Base-by-base conservation (phyloP, 2,113 vertebrate species). In the Brachionichthys hirsutus region DNA sequence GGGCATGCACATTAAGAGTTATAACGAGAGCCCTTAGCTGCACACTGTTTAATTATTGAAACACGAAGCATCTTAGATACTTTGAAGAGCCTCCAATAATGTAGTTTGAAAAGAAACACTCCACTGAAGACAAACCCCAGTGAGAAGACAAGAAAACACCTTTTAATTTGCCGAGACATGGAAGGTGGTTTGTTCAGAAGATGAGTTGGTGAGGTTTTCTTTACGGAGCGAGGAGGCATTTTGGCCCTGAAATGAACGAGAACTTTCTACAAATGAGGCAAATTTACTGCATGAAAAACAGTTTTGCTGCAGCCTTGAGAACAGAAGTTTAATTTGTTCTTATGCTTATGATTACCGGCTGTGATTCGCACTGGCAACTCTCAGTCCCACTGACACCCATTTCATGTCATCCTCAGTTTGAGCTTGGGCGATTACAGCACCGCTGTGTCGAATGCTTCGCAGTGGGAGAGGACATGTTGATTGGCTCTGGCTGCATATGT, bases 11-110 rank as follows among this genome's bases (percentile, higher is more conserved):
- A 84, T 87, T 88, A 89, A 78, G 82, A 79, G 75, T 78, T 85
- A 70, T 78, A 86, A 88, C 70, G 62, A 83, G 87, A 74, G 84
- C 81, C 83, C 80, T 83, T 72, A 80, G 85, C 87, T 70, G 73
- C 80, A 80, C 84, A 75, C 84, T 80, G 73, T 88, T 90, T 88
- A 89, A 88, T 89, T 85, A 90, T 87, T 87, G 72, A 87, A 87
- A 86, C 62, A 77, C 81, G 83, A 90, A 85, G 87, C 83, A 85
- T 89, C 83, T 82, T 74, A 80, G 83, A 88, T 86, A 77, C 75
- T 88, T 85, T 83, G 85, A 88, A 89, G 67, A 73, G 69, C 73
- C 55, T 80, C 84, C 79, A 82, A 82, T 82, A 88, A 76, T 75
- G 71, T 57, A 58, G 71, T 83, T 80, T 73, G 75, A 48, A 61